Base-by-base conservation (phyloP, 1,140 invertebrate species). In the Bombus balteatus region DNA sequence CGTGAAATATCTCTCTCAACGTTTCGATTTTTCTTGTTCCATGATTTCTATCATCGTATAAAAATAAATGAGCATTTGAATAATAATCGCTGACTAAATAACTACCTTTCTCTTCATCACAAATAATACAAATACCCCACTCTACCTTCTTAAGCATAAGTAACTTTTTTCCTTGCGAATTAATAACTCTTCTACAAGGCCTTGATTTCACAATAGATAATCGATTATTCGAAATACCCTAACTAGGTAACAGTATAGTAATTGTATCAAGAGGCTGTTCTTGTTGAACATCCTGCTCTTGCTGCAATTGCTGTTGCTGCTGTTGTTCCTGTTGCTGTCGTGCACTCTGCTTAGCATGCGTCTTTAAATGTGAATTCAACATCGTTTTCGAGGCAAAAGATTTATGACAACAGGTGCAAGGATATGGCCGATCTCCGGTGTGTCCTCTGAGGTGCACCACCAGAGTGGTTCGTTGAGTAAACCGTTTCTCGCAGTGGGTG, bases 401-500 rank as follows among this genome's bases (percentile, higher is more conserved):
- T 78, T 95, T 96, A 59, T 95, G 92, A 90, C 97, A 97, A 62
- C 95, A 94, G 6, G 95, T 95, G 88, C 97, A 97, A 0, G 94
- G 93, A 87, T 96, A 97, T 0, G 97, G 96, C 75, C 96, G 95
- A 85, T 97, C 96, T 1, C 96, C 96, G 0, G 96, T 97, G 89
- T 97, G 96, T 28, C 96, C 95, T 9, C 95, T 89, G 25, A 95
- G 83, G 85, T 96, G 96, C 28, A 95, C 95, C n/a, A 95, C 95
- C 13, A 96, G 84, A 2, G 95, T 95, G 37, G 94, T 95, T 22
- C 97, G 96, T 91, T 97, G 97, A 12, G 96, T 97, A 93, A 98
- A 98, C 0, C 97, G 95, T 93, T 98, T 98, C 10, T 96, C 95
- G 91, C 98, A 98, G 68, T 96, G 96, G 1, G 95, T 95, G 89